Base-by-base conservation (phyloP, 2,888 invertebrate genomes). In the Oegoconia quadripuncta region DNA sequence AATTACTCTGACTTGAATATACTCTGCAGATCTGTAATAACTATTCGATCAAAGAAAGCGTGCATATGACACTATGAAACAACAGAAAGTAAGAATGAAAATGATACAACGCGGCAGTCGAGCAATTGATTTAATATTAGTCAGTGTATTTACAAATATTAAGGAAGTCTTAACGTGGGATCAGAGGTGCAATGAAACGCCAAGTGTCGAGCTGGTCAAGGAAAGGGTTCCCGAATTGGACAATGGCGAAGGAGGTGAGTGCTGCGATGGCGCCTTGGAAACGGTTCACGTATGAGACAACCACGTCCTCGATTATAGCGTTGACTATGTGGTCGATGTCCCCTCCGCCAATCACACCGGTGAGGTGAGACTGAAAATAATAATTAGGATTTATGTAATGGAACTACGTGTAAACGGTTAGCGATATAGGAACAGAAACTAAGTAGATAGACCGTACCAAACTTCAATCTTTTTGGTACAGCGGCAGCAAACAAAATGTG, bases 271-370 rank as follows among this genome's bases (percentile, higher is more conserved):
- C 73, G 0, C 73, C 72, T 12, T 69, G 70, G 74, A 87, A 86
- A 1, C 84, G 62, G 55, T 72, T 75, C 7, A 70, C 51, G 59
- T 87, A 86, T 46, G 62, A 75, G 0, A 79, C 34, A 16, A 83
- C 42, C 1, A 88, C 78, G 1, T 88, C 84, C 11, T 80, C 74
- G 2, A 79, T 39, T 3, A 88, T 44, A 0, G 76, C 69, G 56
- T 87, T 87, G 12, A 82, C 75, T 18, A 88, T 71, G 0, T 46
- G 50, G 50, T 88, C 87, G 39, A 88, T 79, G 37, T 80, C 71
- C 0, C 87, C 87, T 8, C 87, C 88, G 8, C 86, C 88, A 39
- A 88, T 79, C 2, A 54, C 79, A n/a, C 88, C 88, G 3, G 63
- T 64, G 33, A 87, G 43, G 1, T 66, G 46, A 0, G 77, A 73